Percentiles rank a stretch among this genome's conserved stretches.
Evolutionary conservation across 2,888 invertebrate species (phyloP).

Genomic region (Tenthredo mesomela): DNA sequence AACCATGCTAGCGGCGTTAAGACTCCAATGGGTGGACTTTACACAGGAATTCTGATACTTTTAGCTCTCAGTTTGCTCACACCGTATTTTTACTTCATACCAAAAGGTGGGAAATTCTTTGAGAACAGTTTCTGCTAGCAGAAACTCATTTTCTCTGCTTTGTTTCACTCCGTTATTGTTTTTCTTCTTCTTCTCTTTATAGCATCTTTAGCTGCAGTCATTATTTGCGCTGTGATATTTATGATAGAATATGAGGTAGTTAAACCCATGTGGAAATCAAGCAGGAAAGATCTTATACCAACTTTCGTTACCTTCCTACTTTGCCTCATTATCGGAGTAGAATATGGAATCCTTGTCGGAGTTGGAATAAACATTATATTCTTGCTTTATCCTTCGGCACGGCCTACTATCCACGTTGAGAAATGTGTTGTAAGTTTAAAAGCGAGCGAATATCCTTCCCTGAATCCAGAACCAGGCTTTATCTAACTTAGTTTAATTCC

Average conservation of each 20-base stretch:
- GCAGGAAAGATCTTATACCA: conserved; percentile 88
- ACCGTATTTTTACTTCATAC: conserved; percentile 94
- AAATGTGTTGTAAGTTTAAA: conserved; percentile 82
- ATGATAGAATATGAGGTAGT: conserved; percentile 96
- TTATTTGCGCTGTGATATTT: conserved; percentile 96
- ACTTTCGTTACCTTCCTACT: conserved; percentile 91
- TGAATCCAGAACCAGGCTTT: background rate
- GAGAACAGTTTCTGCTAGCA: background rate
- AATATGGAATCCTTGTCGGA: conserved; percentile 91
- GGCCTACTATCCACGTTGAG: conserved; percentile 88
- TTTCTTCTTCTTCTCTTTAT: too few species aligned
- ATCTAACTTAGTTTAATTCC: conserved; percentile 63
- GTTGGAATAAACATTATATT: conserved; percentile 89
- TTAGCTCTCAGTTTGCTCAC: conserved; percentile 92
- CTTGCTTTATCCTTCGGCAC: conserved; percentile 89
- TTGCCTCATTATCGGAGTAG: conserved; percentile 91
- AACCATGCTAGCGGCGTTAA: conserved; percentile 97
- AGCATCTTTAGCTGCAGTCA: conserved; percentile 93
- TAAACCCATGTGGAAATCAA: conserved; percentile 91
- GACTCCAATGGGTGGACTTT: conserved; percentile 92
- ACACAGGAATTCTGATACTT: conserved; percentile 90
- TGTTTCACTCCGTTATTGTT: background rate
- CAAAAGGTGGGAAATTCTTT: conserved; percentile 79
- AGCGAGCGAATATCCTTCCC: background rate
- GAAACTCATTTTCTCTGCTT: background rate